These are phyloP conservation scores for Heterodera filipjevi DNA, from an alignment of 2,888 invertebrate genomes.

Conservation along the genomic window DNA sequence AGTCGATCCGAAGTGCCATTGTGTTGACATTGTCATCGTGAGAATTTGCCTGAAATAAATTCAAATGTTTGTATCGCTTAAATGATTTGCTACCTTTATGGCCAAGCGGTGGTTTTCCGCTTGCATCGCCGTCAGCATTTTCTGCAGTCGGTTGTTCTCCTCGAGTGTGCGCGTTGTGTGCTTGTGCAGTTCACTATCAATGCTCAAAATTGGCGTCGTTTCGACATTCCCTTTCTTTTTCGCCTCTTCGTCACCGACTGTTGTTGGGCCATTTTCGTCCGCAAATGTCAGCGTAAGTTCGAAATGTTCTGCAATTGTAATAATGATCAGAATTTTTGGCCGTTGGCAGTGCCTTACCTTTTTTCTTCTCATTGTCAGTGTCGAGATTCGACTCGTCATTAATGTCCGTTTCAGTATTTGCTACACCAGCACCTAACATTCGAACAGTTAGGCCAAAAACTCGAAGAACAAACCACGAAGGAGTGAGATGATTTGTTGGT, in stretches of 20 bases:
- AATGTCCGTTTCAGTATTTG: not conserved
- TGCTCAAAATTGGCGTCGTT: not conserved
- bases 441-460: conserved; percentile 74
- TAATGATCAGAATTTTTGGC: not conserved
- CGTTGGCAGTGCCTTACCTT: not conserved
- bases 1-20: conserved; percentile 41
- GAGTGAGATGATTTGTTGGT: conserved; percentile 65
- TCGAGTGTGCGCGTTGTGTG: conserved; percentile 84
- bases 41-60: conserved; percentile 26
- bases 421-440: not conserved
- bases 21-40: conserved; percentile 37
- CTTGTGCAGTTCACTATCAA: conserved; percentile 83
- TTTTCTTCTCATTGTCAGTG: not conserved
- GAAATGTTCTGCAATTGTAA: not conserved
- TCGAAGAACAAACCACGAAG: conserved; percentile 8
- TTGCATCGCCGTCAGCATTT: conserved; percentile 65
- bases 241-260: not conserved
- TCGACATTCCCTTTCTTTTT: conserved; percentile 5
- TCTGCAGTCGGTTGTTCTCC: conserved; percentile 89
- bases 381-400: not conserved
- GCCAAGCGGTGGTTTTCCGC: conserved; percentile 37
- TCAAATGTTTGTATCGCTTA: not conserved
- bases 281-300: not conserved
- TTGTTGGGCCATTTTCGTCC: not conserved
- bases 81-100: conserved; percentile 18